Conservation (phyloP, 2,113 vertebrate genomes). For the Lontra canadensis region DNA sequence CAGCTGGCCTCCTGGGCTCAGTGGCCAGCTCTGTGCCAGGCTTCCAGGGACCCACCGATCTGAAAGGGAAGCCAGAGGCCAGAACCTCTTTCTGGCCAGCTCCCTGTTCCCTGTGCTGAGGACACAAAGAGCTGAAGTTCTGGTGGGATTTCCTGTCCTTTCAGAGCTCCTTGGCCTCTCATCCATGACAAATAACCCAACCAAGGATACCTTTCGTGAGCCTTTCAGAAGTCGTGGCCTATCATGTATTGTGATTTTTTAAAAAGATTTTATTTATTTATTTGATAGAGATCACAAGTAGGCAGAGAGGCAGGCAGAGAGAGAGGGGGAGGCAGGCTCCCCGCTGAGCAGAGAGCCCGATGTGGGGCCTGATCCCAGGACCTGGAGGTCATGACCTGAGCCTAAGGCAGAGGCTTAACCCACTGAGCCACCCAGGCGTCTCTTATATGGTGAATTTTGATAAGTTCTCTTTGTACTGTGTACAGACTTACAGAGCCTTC, state of each 20-base stretch:
- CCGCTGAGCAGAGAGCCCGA: too few species aligned
- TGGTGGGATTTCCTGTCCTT: background rate
- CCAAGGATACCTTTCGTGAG: background rate
- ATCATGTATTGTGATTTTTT: background rate
- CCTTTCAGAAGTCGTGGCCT: background rate
- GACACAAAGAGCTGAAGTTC: background rate
- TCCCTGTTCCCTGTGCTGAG: accelerated
- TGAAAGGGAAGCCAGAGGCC: background rate
- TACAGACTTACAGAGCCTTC: background rate
- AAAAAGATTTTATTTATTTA: too few species aligned
- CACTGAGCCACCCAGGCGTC: too few species aligned
- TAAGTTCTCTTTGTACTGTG: background rate
- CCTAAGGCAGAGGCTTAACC: too few species aligned
- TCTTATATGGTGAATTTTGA: background rate
- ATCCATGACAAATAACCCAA: background rate
- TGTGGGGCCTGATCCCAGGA: too few species aligned
- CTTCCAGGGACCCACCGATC: accelerated
- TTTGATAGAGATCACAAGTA: too few species aligned
- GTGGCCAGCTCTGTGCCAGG: background rate
- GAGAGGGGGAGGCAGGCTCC: too few species aligned
- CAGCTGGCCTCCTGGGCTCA: background rate
- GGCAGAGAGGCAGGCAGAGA: too few species aligned
- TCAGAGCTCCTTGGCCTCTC: background rate
- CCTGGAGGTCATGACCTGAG: too few species aligned
- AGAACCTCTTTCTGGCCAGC: background rate